A percentile compares a stretch with the other conserved stretches of the same genome.
These are phyloP conservation scores for Drosophila hydei DNA, from an alignment of 1,140 invertebrate species.

Conservation along the genomic window DNA sequence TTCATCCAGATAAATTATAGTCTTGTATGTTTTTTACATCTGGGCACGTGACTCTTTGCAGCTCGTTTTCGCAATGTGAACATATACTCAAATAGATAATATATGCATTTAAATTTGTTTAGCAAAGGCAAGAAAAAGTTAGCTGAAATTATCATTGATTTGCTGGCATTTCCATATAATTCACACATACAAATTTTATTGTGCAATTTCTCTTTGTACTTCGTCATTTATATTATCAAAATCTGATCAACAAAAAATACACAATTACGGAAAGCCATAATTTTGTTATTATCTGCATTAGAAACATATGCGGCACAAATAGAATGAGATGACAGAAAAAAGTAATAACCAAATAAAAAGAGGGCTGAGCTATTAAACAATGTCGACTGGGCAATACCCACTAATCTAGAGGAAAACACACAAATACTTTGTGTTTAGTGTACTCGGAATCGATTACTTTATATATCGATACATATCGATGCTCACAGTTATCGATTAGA, in stretches of 20 bases:
- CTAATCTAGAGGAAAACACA: too few relatives aligned
- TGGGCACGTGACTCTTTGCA: slow-evolving; percentile 8
- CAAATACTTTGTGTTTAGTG: too few relatives aligned
- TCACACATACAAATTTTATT: slow-evolving; percentile 27
- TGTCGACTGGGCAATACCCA: not conserved
- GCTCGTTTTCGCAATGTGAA: not conserved
- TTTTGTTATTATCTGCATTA: slow-evolving; percentile 30
- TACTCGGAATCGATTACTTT: too few relatives aligned
- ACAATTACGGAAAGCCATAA: slow-evolving; percentile 20
- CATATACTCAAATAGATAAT: not conserved
- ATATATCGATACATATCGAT: too few relatives aligned
- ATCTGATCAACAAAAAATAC: slow-evolving; percentile 20
- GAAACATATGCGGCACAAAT: not conserved
- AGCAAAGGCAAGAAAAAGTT: slow-evolving; percentile 4
- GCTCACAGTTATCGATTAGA: too few relatives aligned
- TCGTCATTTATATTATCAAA: slow-evolving; percentile 10
- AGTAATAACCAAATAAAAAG: not conserved
- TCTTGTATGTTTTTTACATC: not conserved
- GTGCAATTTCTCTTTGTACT: slow-evolving; percentile 7
- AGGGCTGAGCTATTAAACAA: not conserved
- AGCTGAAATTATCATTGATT: slow-evolving; percentile 7
- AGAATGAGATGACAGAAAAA: not conserved
- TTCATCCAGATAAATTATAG: not conserved
- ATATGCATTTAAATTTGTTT: slow-evolving; percentile 3
- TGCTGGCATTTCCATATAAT: slow-evolving; percentile 19